Percentiles rank a stretch among this genome's conserved stretches.
These are phyloP conservation scores for Peucedramus taeniatus DNA, from an alignment of 2,113 vertebrate species.

Conservation along the genomic window DNA sequence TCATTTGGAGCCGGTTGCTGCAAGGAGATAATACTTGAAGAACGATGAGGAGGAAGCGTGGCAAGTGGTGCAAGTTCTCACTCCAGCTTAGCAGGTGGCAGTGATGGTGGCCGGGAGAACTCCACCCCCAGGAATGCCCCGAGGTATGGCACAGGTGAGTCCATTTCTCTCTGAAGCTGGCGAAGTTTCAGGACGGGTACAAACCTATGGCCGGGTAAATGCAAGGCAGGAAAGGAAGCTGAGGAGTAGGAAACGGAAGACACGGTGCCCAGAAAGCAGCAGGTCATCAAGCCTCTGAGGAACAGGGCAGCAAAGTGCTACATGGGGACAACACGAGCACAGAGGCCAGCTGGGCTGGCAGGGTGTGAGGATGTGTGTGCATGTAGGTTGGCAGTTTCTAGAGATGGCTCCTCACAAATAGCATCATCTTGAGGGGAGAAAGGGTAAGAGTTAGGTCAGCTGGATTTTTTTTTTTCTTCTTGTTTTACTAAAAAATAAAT, in stretches of 20 bases:
- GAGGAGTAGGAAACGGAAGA: slow-evolving; percentile 47
- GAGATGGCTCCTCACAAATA: slow-evolving; percentile 12
- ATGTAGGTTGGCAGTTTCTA: slow-evolving; percentile 20
- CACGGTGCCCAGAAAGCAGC: slow-evolving; percentile 44
- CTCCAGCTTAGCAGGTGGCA: slow-evolving; percentile 25
- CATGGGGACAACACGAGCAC: not conserved
- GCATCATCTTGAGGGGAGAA: slow-evolving; percentile 10
- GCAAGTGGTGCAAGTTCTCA: slow-evolving; percentile 6
- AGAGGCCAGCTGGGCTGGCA: not conserved
- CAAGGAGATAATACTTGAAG: slow-evolving; percentile 11
- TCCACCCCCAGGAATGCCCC: not conserved
- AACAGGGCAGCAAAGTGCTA: slow-evolving; percentile 24
- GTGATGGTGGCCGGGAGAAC: not conserved
- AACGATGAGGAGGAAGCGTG: not conserved
- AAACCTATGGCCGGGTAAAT: slow-evolving; percentile 5
- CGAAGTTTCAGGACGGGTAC: not conserved
- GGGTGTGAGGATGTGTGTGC: not conserved
- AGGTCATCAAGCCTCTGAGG: slow-evolving; percentile 40
- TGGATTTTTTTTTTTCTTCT: not conserved
- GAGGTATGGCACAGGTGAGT: not conserved
- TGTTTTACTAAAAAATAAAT: slow-evolving; percentile 73
- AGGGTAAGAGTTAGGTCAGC: slow-evolving; percentile 8
- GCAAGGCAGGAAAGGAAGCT: not conserved
- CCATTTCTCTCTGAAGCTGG: not conserved
- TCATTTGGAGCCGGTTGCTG: not conserved